A percentile compares a stretch with the other conserved stretches of the same genome.
Evolutionary conservation across 2,113 vertebrate species (phyloP).

Genomic region (Orycteropus afer): DNA sequence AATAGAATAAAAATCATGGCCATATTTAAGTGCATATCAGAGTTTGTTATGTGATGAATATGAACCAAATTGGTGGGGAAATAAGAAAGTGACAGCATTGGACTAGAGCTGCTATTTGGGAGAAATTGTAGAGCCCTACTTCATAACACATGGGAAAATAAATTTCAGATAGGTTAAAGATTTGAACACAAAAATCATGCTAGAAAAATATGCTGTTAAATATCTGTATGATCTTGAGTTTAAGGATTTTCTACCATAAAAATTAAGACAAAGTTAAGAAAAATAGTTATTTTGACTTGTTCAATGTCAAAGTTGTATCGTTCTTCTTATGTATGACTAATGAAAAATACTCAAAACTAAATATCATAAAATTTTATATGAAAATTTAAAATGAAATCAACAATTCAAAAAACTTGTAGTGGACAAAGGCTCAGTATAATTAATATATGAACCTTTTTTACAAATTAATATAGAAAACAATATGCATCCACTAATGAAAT

Average conservation of each 20-base stretch:
- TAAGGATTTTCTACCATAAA: neutral
- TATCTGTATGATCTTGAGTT: neutral
- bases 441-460: neutral
- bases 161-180: too few relatives aligned
- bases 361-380: constrained; percentile 1
- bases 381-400: too few relatives aligned
- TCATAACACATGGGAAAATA: neutral
- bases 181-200: neutral
- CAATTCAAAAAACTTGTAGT: neutral
- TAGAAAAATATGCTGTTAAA: neutral
- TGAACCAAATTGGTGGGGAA: neutral
- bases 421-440: neutral
- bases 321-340: neutral
- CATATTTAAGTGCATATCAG: neutral
- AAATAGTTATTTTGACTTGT: neutral
- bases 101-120: neutral
- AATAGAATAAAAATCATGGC: neutral
- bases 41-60: neutral
- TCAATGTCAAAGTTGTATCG: too few relatives aligned
- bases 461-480: neutral
- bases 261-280: neutral
- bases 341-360: neutral
- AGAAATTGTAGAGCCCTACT: constrained; percentile 13
- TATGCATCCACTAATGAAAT: neutral
- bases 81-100: neutral